phyloP scores from a whole-genome alignment of 2,888 invertebrate species.

The Dorcus parallelipipedus region DNA sequence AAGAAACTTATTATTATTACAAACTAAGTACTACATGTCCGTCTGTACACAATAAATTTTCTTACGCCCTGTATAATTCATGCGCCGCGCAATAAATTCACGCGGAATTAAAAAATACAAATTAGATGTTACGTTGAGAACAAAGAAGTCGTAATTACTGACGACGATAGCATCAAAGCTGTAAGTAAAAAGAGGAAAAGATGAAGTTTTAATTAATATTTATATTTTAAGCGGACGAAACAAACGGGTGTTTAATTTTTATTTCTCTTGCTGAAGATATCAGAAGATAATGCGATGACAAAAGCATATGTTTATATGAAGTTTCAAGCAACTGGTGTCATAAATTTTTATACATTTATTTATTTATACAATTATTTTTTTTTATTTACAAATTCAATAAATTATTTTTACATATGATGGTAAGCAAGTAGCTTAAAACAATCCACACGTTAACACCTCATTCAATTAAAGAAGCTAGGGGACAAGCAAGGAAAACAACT shows the following conservation, averaged over 20 bases:
- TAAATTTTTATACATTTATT: background rate
- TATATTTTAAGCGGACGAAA: background rate
- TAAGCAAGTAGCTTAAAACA: no score
- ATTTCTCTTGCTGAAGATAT: no score
- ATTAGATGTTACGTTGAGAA: slow-evolving; percentile 2
- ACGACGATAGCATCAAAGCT: background rate
- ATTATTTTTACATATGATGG: no score
- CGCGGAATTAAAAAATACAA: slow-evolving; percentile 9
- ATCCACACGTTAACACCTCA: no score
- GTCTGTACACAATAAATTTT: no score
- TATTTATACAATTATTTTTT: background rate
- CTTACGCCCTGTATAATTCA: no score
- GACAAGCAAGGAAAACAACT: no score
- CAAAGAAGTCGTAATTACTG: slow-evolving; percentile 9
- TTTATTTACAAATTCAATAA: no score
- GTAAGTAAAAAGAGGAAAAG: background rate
- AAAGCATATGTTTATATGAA: background rate
- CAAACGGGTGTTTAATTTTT: no score
- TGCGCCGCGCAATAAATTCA: slow-evolving; percentile 1
- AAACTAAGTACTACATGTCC: no score
- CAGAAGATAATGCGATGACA: background rate
- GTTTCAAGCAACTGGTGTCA: background rate
- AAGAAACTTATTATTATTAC: no score
- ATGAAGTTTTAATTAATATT: slow-evolving; percentile 13
- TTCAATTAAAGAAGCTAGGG: no score